Base-by-base conservation (phyloP, 2,113 vertebrate species). In the Bubalus kerabau region DNA sequence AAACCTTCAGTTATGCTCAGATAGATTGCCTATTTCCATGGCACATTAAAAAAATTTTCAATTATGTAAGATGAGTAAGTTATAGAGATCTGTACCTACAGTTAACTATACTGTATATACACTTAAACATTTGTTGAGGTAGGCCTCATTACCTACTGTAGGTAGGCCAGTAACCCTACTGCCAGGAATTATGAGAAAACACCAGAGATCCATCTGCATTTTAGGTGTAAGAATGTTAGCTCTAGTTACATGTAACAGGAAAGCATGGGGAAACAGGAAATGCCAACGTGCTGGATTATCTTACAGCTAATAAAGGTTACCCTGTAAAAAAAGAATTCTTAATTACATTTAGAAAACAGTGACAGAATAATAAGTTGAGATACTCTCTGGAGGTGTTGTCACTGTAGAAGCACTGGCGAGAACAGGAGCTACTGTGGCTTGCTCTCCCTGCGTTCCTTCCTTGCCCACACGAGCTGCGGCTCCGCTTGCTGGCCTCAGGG, bases 261-360 rank as follows among this genome's bases (percentile, higher is more conserved):
- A 85, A 83, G 62, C 24, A 40, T 74, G 56, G 74, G 43, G 52
- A 96, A 91, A 88, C 7, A 16, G 57, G 62, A 91, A 96, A 59
- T 76, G 81, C 26, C 12, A 28, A 67, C 10, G 7, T 52, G 28
- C 26, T 91, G 67, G 46, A 48, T 76, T 36, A 43, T 76, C 84
- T 89, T 89, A 40, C 67, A 94, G 19, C 50, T 85, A 86, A 88
- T 82, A 86, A 76, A 95, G 14, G 4, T 62, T 85, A 40, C 3
- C 36, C 43, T 81, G 43, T 84, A 52, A 71, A 93, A 91, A 91
- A 95, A 93, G 52, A 91, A 91, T 82, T 88, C 54, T 64, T 93
- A 81, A 59, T 85, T 32, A 32, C 56, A 24, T 78, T 81, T 76
- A 32, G 59, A 95, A 95, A 56, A 62, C 4, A 83, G 30, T 74